Percentiles rank a stretch among this genome's conserved stretches.
Conservation (phyloP, 2,888 invertebrate species). For the Lamproptera curius region DNA sequence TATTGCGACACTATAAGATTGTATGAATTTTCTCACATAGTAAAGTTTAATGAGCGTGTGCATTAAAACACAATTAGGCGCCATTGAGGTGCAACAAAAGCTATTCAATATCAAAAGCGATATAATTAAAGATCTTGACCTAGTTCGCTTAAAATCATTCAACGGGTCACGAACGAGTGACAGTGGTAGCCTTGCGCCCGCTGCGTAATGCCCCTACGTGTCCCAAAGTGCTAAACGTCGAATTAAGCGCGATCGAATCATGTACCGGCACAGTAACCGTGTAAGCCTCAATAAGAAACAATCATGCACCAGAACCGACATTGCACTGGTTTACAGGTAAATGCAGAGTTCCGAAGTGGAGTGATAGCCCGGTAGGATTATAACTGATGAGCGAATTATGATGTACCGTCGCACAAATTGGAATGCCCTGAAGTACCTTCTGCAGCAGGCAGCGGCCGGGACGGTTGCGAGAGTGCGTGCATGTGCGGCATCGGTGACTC, state of each 20-base stretch:
- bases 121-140: conserved; percentile 73
- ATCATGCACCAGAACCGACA: no score
- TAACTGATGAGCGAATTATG: no score
- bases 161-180: conserved; percentile 75
- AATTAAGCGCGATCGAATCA: neutral
- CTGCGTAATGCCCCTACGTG: conserved; percentile 53
- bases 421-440: no score
- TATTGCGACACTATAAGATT: no score
- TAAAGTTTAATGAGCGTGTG: conserved; percentile 23
- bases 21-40: conserved; percentile 12
- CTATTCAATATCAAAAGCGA: conserved; percentile 56
- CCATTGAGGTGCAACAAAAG: conserved; percentile 37
- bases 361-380: no score
- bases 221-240: conserved; percentile 44
- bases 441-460: no score
- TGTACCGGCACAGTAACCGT: no score
- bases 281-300: no score
- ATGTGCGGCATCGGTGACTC: conserved; percentile 53
- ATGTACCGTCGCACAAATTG: no score
- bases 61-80: conserved; percentile 25
- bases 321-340: neutral
- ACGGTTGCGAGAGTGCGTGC: no score
- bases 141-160: conserved; percentile 68
- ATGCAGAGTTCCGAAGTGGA: no score
- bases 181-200: conserved; percentile 65